Base-by-base conservation (phyloP, 2,797 vertebrate species). In the Malacoctenus gilli region DNA sequence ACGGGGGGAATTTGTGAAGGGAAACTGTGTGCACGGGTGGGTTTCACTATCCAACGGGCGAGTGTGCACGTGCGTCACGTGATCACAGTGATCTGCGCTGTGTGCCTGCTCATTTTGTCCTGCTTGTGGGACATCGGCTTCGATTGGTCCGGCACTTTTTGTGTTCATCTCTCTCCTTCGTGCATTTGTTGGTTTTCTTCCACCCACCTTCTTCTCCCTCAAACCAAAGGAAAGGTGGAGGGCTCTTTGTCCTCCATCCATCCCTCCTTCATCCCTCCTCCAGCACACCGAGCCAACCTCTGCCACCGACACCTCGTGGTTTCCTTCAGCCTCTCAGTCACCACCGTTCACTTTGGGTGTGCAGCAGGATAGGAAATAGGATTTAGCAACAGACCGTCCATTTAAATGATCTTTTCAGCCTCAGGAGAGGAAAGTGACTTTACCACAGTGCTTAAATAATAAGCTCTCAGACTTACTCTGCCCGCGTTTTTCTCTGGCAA, bases 361-460 rank as follows among this genome's bases (percentile, higher is more conserved):
- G 86, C 83, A 68, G 38, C 79, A 78, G 58, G 84, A 78, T 62
- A 71, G 75, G 78, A 84, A 88, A 84, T 79, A 43, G 79, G 79
- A 78, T 75, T 80, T 75, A 78, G 68, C 59, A 23, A 53, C 51
- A 72, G 73, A 80, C 69, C 54, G 74, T 68, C 78, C 69, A 71
- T 87, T 83, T 77, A 81, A 80, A 83, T 77, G 62, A 78, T 81
- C 65, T 55, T 65, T 78, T 76, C 58, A 68, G 72, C 81, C 70
- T 44, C 67, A 40, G 68, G 80, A 80, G 68, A 68, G 66, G 37
- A 72, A 73, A 72, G 74, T 67, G 73, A 80, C 75, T 84, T 83
- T 80, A 75, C 78, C 86, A 69, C 77, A 78, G 83, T 79, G 59
- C 74, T 84, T 83, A 82, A 82, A 85, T 75, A 81, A 76, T 80